Conservation (phyloP, 1,140 invertebrate species). For the Vanessa atalanta region DNA sequence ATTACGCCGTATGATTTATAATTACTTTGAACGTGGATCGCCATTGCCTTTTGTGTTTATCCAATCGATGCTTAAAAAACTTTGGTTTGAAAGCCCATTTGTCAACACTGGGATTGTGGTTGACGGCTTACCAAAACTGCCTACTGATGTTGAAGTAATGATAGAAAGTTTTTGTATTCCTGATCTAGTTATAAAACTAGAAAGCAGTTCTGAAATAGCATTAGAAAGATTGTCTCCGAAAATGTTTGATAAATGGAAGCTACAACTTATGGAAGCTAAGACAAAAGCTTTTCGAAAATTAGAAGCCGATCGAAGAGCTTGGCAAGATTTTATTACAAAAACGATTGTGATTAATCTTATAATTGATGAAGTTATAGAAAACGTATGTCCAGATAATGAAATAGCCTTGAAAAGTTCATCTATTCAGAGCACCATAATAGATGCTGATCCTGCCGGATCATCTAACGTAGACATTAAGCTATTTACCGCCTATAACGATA, state of each 20-base stretch:
- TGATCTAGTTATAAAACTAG: conserved; percentile 80
- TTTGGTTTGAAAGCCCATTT: conserved; percentile 79
- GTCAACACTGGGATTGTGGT: conserved; percentile 77
- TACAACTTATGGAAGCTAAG: conserved; percentile 57
- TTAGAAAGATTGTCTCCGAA: conserved; percentile 60
- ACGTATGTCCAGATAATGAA: conserved; percentile 32
- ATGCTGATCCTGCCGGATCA: conserved; percentile 58
- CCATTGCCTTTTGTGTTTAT: conserved; percentile 62
- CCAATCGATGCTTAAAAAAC: conserved; percentile 67
- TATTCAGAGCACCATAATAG: conserved; percentile 57
- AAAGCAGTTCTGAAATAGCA: conserved; percentile 55
- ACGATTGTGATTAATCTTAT: conserved; percentile 58
- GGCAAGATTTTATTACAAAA: conserved; percentile 60
- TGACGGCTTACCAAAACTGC: conserved; percentile 81
- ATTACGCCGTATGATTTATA: conserved; percentile 57
- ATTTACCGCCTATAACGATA: conserved; percentile 60
- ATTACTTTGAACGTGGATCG: conserved; percentile 74
- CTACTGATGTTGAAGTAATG: conserved; percentile 78
- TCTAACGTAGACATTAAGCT: conserved; percentile 57
- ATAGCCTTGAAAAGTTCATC: conserved; percentile 41
- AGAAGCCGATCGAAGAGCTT: conserved; percentile 49
- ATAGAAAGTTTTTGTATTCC: conserved; percentile 76
- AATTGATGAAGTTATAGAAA: conserved; percentile 60
- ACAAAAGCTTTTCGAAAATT: conserved; percentile 50
- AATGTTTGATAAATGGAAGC: conserved; percentile 73